Evolutionary conservation across 2,888 invertebrate species (phyloP).

Genomic region (Tachina grossa): DNA sequence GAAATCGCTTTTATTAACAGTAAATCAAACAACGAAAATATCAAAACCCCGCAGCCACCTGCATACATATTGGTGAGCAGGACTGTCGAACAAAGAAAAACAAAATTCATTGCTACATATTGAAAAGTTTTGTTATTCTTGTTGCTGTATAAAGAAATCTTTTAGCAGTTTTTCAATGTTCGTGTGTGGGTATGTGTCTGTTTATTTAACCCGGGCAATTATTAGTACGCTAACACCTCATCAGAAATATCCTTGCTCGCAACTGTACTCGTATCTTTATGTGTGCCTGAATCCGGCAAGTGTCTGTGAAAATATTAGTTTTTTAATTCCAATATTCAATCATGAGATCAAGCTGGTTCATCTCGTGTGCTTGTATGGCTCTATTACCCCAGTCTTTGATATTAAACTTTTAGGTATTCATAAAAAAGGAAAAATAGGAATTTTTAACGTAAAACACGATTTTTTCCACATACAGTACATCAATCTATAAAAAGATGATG

Average conservation of each 20-base stretch:
- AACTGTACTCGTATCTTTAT: neutral
- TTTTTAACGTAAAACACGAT: constrained; percentile 29
- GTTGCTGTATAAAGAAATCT: neutral
- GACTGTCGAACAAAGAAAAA: neutral
- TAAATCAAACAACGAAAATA: neutral
- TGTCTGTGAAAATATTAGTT: constrained; percentile 48
- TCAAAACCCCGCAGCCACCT: neutral
- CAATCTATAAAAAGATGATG: neutral
- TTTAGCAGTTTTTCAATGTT: neutral
- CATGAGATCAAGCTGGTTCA: constrained; percentile 46
- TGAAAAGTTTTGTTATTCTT: neutral
- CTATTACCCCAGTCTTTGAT: neutral
- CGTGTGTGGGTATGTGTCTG: no score
- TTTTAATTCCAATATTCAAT: constrained; percentile 53
- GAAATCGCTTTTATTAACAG: neutral
- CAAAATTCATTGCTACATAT: constrained; percentile 3
- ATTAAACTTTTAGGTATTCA: constrained; percentile 31
- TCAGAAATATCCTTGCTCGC: constrained; percentile 1
- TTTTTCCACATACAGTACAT: neutral
- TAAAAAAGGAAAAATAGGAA: constrained; percentile 4
- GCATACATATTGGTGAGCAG: neutral
- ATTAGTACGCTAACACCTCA: constrained; percentile 29
- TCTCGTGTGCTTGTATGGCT: neutral
- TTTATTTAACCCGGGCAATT: constrained; percentile 37
- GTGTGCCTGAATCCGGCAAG: neutral